Percentiles rank a stretch among this genome's conserved stretches.
These are phyloP conservation scores for Leptogaster cylindrica DNA, from an alignment of 2,888 invertebrate genomes.

Conservation along the genomic window DNA sequence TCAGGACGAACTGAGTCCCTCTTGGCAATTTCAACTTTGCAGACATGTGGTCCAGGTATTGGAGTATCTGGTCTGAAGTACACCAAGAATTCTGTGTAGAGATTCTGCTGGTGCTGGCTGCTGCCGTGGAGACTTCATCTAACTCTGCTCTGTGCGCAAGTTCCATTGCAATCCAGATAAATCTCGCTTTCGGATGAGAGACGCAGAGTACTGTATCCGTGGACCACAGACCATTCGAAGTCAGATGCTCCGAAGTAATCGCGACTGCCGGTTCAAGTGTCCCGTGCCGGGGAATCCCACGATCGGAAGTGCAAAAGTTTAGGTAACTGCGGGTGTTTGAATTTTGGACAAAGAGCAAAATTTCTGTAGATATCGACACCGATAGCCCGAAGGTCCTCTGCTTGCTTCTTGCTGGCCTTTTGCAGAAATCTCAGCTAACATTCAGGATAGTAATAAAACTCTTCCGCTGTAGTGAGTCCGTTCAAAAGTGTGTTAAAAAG, in stretches of 20 bases:
- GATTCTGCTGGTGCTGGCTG: not conserved
- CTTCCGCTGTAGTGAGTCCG: too few species aligned
- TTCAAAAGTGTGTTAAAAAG: too few species aligned
- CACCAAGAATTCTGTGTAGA: slow-evolving; percentile 5
- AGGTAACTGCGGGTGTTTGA: too few species aligned
- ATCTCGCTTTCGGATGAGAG: slow-evolving; percentile 19
- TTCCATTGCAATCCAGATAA: not conserved
- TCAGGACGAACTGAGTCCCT: slow-evolving; percentile 6
- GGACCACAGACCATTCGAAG: slow-evolving; percentile 9
- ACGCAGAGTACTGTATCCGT: slow-evolving; percentile 8
- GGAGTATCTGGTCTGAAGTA: not conserved
- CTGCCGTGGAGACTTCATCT: slow-evolving; percentile 23
- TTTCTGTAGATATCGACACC: too few species aligned
- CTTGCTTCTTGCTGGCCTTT: too few species aligned
- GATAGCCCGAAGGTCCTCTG: too few species aligned
- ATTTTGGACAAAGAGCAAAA: too few species aligned
- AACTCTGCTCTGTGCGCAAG: slow-evolving; percentile 5
- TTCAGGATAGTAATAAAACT: too few species aligned
- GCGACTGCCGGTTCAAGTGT: slow-evolving; percentile 4
- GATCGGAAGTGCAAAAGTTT: not conserved
- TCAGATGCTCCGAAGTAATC: slow-evolving; percentile 28
- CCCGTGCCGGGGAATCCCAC: not conserved
- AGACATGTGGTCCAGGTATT: slow-evolving; percentile 14
- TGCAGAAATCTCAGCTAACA: too few species aligned
- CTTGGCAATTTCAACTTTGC: not conserved